phyloP scores from a whole-genome alignment of 1,140 invertebrate species.

The Bradysia coprophila region DNA sequence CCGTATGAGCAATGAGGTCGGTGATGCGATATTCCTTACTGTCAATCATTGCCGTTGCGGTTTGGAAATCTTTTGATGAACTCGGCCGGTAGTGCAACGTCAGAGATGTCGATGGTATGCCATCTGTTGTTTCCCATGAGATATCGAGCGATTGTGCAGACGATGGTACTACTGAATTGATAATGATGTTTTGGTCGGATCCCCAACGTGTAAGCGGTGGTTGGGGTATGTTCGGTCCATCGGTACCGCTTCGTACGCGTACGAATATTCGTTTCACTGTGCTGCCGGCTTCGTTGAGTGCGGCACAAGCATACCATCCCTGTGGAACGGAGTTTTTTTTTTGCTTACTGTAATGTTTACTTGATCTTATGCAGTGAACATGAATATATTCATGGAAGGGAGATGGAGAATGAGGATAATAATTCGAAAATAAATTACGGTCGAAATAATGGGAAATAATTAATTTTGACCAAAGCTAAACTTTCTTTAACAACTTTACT shows the following conservation, averaged over 20 bases:
- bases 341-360: no score
- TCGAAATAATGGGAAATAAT: no score
- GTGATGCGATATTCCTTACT: slow-evolving; percentile 38
- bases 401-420: no score
- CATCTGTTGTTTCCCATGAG: slow-evolving; percentile 38
- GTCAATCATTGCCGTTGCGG: slow-evolving; percentile 34
- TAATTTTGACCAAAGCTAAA: no score
- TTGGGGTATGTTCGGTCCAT: not conserved
- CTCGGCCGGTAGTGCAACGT: not conserved
- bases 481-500: no score
- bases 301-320: slow-evolving; percentile 5
- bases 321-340: no score
- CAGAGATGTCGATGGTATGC: not conserved
- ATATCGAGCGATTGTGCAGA: slow-evolving; percentile 52
- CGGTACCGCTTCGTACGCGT: not conserved
- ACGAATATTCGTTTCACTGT: slow-evolving; percentile 1
- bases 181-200: slow-evolving; percentile 11
- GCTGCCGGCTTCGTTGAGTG: slow-evolving; percentile 3
- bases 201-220: not conserved
- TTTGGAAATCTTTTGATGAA: slow-evolving; percentile 28
- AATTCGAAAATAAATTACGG: no score
- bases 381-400: no score
- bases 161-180: slow-evolving; percentile 30
- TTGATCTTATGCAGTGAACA: no score
- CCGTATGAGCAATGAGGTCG: slow-evolving; percentile 45